Base-by-base conservation (phyloP, 2,797 vertebrate genomes). In the Trematomus bernacchii region DNA sequence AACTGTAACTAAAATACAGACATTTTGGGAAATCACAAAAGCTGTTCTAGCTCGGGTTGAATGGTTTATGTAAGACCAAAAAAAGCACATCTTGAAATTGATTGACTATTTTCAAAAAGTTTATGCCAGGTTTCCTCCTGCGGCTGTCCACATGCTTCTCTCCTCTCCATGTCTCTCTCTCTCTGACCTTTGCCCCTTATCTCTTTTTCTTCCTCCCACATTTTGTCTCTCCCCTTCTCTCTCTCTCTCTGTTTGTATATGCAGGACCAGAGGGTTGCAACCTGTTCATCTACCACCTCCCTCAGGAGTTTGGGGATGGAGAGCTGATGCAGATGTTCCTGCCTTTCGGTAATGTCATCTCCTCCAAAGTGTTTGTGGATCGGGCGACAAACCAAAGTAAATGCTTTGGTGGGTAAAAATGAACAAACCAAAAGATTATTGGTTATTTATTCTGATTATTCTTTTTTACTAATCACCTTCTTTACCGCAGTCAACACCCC, bases 291-390 rank as follows among this genome's bases (percentile, higher is more conserved):
- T 99, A 98, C 96, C 97, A 99, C 97, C 97, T 99, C 95, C 98
- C 97, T 96, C 97, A 99, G 96, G 98, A 98, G 97, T 98, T 99
- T 97, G 98, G 98, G 98, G 98, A 99, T 95, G 97, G 97, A 95
- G 98, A 99, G 95, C 98, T 99, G 95, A 99, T 98, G 98, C 98
- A 99, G 97, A 99, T 99, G 97, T 99, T 99, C 96, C 97, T 99
- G 96, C 97, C 98, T 97, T 99, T 99, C 97, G 98, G 98, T 98
- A 99, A 99, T 99, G 98, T 99, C 98, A 99, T 99, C 98, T 99
- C 98, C 97, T 99, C 98, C 97, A 99, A 99, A 98, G 98, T 99
- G 97, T 99, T 99, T 99, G 98, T 99, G 97, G 98, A 99, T 98
- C 97, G 98, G 96, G 98, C 97, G 97, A 99, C 98, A 98, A 99